Evolutionary conservation across 2,113 vertebrate genomes (phyloP).

Genomic region (Pyrgilauda ruficollis): DNA sequence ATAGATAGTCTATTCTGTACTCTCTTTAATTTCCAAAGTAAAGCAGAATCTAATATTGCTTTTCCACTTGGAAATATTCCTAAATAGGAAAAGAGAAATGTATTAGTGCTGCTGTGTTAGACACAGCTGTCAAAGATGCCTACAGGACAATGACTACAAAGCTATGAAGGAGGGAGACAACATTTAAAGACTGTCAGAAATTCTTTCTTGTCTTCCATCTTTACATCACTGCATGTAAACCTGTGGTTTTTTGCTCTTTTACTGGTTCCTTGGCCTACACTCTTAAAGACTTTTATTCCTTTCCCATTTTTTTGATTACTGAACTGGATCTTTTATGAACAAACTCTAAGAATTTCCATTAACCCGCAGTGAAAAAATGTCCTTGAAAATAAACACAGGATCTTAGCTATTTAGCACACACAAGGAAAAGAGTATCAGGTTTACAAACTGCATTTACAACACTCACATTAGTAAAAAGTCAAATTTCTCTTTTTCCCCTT

Average conservation of each 20-base stretch:
- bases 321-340: neutral
- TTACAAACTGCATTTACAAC: neutral
- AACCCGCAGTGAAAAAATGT: neutral
- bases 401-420: neutral
- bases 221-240: accelerated
- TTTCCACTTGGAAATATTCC: neutral
- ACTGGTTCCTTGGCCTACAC: neutral
- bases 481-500: neutral
- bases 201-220: neutral
- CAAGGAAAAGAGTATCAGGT: neutral
- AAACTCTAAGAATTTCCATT: neutral
- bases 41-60: neutral
- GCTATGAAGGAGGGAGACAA: neutral
- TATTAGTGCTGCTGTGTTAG: neutral
- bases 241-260: neutral
- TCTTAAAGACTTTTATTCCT: neutral
- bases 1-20: neutral
- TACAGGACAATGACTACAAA: neutral
- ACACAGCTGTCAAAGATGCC: neutral
- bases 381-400: neutral
- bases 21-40: neutral
- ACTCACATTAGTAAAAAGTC: neutral
- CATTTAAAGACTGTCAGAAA: neutral
- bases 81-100: neutral
- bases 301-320: neutral